Evolutionary conservation across 2,888 invertebrate species (phyloP).

Genomic region (Mythimna impura): DNA sequence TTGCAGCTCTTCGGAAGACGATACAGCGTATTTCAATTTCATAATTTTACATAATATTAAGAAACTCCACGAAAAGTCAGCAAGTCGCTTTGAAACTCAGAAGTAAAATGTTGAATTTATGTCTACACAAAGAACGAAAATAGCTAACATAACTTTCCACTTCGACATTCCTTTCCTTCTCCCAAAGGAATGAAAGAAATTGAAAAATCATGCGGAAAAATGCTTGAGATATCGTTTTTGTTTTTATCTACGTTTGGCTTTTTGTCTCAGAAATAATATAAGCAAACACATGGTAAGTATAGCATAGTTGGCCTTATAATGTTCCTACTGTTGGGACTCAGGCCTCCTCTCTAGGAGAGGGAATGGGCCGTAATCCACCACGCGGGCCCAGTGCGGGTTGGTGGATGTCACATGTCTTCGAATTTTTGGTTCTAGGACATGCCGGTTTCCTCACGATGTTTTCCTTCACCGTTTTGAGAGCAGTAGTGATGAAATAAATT

Average conservation of each 20-base stretch:
- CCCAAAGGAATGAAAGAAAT: slow-evolving; percentile 5
- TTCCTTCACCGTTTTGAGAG: too few species aligned
- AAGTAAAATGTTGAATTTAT: not conserved
- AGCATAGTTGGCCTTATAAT: too few species aligned
- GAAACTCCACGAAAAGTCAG: not conserved
- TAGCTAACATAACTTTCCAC: slow-evolving; percentile 21
- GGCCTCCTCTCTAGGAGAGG: too few species aligned
- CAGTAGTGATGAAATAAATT: too few species aligned
- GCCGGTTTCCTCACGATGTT: too few species aligned
- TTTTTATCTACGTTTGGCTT: not conserved
- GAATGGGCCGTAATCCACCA: too few species aligned
- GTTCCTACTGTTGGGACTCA: too few species aligned
- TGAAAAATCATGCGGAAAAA: slow-evolving; percentile 21
- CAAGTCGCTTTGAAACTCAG: not conserved
- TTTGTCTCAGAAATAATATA: not conserved
- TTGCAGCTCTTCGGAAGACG: not conserved
- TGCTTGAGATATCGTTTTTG: not conserved
- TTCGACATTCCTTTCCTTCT: not conserved
- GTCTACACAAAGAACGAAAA: not conserved
- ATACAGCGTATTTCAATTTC: not conserved
- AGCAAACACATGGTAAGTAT: too few species aligned
- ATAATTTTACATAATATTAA: slow-evolving; percentile 14
- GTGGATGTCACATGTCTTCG: too few species aligned
- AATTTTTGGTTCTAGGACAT: too few species aligned
- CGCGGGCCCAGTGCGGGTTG: too few species aligned